Percentiles rank a stretch among this genome's conserved stretches.
Evolutionary conservation across 30 jellyfish, hydroid and myxozoan species (phyloP).

Genomic region (Turritopsis rubra): DNA sequence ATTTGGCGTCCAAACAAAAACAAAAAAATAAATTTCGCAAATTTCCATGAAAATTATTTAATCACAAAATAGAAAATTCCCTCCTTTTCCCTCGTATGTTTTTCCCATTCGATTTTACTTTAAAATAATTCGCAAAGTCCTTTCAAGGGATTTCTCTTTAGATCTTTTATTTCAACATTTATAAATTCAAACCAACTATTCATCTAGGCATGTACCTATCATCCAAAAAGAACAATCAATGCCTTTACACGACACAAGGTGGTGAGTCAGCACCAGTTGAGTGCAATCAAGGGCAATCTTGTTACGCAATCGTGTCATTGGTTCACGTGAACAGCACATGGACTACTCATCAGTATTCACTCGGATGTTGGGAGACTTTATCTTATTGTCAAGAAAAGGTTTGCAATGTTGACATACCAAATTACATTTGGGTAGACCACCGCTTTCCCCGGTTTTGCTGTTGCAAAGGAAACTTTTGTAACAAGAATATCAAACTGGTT

Average conservation of each 20-base stretch:
- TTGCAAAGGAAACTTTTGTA: slow-evolving; percentile 34
- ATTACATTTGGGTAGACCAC: slow-evolving; percentile 34
- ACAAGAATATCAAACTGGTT: slow-evolving; percentile 21
- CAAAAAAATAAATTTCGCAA: too few relatives aligned
- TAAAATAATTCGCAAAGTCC: too few relatives aligned
- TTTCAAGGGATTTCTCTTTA: too few relatives aligned
- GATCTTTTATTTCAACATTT: too few relatives aligned
- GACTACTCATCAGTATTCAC: background rate
- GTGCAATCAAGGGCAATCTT: slow-evolving; percentile 36
- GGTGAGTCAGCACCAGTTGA: slow-evolving; percentile 28
- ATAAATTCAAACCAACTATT: background rate
- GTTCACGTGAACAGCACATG: slow-evolving; percentile 18
- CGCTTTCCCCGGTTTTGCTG: slow-evolving; percentile 39
- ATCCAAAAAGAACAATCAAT: background rate
- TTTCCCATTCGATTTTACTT: too few relatives aligned
- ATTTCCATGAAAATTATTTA: too few relatives aligned
- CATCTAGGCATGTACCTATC: background rate
- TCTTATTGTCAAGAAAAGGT: slow-evolving; percentile 21
- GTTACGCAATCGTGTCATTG: slow-evolving; percentile 38
- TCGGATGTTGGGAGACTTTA: slow-evolving; percentile 39
- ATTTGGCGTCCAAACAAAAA: too few relatives aligned
- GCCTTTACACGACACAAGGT: slow-evolving; percentile 23
- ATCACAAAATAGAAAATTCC: too few relatives aligned
- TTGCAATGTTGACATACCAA: slow-evolving; percentile 11
- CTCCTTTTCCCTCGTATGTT: too few relatives aligned